Evolutionary conservation across 1,140 invertebrate genomes (phyloP), one percentile per base, ranked within the genome.

Genomic region (Scylla paramamosain): DNA sequence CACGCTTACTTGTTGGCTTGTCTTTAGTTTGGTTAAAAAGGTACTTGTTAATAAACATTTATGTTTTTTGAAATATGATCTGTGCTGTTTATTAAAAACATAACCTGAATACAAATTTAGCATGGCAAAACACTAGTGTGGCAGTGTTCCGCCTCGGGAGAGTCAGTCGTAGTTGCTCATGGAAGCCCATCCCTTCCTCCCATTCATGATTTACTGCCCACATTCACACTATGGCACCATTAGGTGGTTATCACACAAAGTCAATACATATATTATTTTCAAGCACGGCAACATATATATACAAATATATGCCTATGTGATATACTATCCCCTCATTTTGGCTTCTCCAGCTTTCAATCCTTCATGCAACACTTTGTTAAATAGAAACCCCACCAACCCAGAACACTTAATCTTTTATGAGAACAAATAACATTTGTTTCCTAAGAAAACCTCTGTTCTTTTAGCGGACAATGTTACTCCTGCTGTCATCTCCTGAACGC

Each of bases 171-270:
- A 77, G 67, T 77, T 25, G 67, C 67, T 77, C 67, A 77, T 77
- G 67, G 67, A 77, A 77, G 67, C 67, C 67, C 67, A 77, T 77
- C 16, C 67, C 67, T 77, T 77, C 67, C 12, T 77, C 67, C 67
- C 25, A 77, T 25, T 77, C 67, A 77, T 77, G n/a, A 77, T 77
- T 77, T 77, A 77, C 67, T 77, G 67, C 67, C 67, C 67, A 77
- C 67, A 77, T 77, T 77, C 67, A 77, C 20, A 77, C 67, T 77
- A 77, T 77, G 67, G 67, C 67, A 77, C 67, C 67, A 77, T 77
- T 77, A 77, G 67, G 25, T 77, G 67, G 67, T 77, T 77, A 77
- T 77, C 67, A 77, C 67, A 77, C 67, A 77, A 77, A 77, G 20
- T 77, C 67, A 77, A 77, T 77, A 77, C 67, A 77, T 77, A 77